Conservation (phyloP, 2,797 vertebrate genomes). For the Leucoraja ocellata region DNA sequence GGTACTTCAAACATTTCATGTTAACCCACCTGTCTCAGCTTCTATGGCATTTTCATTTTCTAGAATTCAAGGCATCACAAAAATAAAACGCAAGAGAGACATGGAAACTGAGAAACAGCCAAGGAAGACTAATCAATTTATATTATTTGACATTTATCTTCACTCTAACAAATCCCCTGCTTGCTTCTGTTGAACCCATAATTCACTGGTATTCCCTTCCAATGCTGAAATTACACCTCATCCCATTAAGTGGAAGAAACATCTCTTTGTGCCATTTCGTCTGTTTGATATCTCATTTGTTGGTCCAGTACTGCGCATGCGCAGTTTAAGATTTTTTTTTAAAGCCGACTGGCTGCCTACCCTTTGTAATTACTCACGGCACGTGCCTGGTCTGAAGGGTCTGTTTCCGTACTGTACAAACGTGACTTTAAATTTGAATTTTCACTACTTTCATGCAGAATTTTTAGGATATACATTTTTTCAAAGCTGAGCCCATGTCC, state of each 20-base stretch:
- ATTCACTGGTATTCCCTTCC: background rate
- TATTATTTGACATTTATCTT: background rate
- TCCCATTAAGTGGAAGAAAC: background rate
- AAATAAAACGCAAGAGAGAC: background rate
- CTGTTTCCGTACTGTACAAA: too few species aligned
- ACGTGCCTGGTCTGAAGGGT: too few species aligned
- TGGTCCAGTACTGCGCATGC: too few species aligned
- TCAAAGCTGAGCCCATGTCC: background rate
- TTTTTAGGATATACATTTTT: background rate
- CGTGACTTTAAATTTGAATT: background rate
- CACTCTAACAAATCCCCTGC: background rate
- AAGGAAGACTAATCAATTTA: background rate
- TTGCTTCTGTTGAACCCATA: background rate
- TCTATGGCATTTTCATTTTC: background rate
- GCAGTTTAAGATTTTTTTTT: too few species aligned
- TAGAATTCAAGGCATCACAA: background rate
- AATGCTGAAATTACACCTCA: background rate
- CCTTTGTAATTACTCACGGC: too few species aligned
- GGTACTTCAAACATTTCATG: conserved; percentile 4
- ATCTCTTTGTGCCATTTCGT: background rate
- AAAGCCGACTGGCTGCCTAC: too few species aligned
- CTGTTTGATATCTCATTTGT: background rate
- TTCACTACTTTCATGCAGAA: background rate
- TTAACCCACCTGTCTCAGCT: background rate
- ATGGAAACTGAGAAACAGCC: background rate